Evolutionary conservation across 2,888 invertebrate genomes (phyloP), one percentile per base, ranked within the genome.

Genomic region (Brachyopa scutellaris): DNA sequence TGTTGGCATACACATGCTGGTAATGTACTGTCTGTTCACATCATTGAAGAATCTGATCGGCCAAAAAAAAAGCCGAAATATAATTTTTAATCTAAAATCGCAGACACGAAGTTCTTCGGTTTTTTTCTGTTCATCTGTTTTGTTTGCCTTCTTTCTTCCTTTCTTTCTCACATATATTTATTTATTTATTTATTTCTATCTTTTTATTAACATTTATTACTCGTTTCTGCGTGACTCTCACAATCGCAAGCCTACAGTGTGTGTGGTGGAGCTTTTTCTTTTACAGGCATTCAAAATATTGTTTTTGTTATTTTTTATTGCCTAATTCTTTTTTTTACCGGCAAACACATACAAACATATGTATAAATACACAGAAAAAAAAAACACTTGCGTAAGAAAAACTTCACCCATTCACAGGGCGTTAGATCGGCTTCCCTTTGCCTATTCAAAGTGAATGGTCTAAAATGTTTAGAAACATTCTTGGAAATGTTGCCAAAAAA

Each of bases 301-400:
- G n/a, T 53, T 42, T 40, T 29, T 15, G n/a, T 40, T 21, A 47
- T 47, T 6, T 3, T 3, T 26, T 26, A 5, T 74, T 66, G 57
- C 31, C 64, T 64, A 66, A 47, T 51, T n/a, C n/a, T n/a, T n/a
- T n/a, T n/a, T n/a, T 45, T 74, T 42, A 19, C 33, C 11, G 13
- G n/a, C 33, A 33, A 51, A 42, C 26, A 33, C 23, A 13, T 2
- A 2, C 15, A 29, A n/a, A 17, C 1, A 9, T 7, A 36, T 29
- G 33, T 13, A 40, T 19, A 4, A 5, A 40, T 13, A 29, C 13
- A 33, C 31, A 21, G 11, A 74, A 31, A 49, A 11, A 17, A 21
- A 62, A 11, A 29, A 72, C 72, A 73, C 72, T 78, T 45, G 78
- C 15, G 78, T 21, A 23, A 36, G 51, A 73, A 77, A 78, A 66